Evolutionary conservation across 2,797 vertebrate species (phyloP).

Genomic region (Spinibarbus caldwelli): DNA sequence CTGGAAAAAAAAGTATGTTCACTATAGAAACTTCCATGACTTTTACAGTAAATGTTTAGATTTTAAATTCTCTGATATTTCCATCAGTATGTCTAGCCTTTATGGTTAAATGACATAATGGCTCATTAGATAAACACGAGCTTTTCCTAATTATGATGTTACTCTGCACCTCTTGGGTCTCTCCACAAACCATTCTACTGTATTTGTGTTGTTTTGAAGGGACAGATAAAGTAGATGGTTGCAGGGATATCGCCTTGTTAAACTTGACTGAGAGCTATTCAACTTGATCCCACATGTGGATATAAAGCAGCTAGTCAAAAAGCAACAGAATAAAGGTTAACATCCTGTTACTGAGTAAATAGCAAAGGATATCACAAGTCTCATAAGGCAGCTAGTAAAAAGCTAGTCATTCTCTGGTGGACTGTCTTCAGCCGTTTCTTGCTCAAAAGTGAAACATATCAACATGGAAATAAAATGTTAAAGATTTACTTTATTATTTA

Average conservation of each 20-base stretch:
- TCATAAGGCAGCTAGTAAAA: background rate
- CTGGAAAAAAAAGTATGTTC: background rate
- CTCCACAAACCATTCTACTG: background rate
- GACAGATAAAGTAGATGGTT: background rate
- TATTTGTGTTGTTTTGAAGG: background rate
- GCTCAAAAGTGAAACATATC: constrained; percentile 33
- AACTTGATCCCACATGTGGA: background rate
- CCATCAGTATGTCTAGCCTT: background rate
- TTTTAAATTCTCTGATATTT: background rate
- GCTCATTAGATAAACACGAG: background rate
- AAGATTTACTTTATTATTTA: background rate
- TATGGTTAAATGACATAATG: background rate
- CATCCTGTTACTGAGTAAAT: background rate
- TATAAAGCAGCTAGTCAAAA: background rate
- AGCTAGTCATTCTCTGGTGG: background rate
- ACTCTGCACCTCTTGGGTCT: background rate
- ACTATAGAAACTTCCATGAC: background rate
- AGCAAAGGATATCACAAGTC: background rate
- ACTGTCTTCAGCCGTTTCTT: background rate
- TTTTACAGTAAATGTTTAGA: background rate
- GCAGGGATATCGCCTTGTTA: background rate
- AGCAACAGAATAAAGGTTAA: background rate
- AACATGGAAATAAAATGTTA: background rate
- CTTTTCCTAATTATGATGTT: background rate
- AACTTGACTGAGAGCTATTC: background rate